Evolutionary conservation across 1,140 invertebrate species (phyloP), one percentile per base, ranked within the genome.

Genomic region (Diabrotica virgifera): DNA sequence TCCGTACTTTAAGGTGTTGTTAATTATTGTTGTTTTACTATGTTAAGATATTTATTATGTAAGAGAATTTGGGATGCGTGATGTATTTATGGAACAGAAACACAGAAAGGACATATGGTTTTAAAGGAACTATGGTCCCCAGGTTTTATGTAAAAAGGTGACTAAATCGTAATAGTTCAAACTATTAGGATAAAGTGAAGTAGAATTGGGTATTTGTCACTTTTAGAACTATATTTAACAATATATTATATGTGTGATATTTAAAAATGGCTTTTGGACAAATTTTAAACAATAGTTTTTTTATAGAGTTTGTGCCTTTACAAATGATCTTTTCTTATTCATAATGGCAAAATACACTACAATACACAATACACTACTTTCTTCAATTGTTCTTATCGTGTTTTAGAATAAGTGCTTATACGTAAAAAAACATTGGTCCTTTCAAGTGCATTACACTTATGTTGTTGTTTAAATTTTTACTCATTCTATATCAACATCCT

Each of bases 221-320:
- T 46, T 46, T 46, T 46, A 46, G n/a, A 46, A 46, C n/a, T 46
- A 46, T 50, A 54, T 62, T 62, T 14, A 12, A 24, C 24, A 24
- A 63, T 55, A 54, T 56, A 46, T 56, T 50, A 50, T 63, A 63
- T 40, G 50, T 52, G 50, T 60, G 50, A 68, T 63, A 69, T 63
- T 66, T 62, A 64, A 60, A 64, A 59, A 64, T 38, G 54, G 61
- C 70, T 67, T 64, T 64, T 67, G 69, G 72, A 67, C 71, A 70
- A 64, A 62, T 64, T 62, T 64, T 52, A 54, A 56, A 59, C 37
- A 62, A 68, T 61, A 64, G 10, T 36, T 59, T 72, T 62, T 67
- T 59, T 71, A 59, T 69, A 66, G 50, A 59, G 50, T 70, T 46
- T 64, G 71, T 72, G 72, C 68, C 69, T 74, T 73, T 63, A 35